Evolutionary conservation across 2,113 vertebrate genomes (phyloP), one percentile per base, ranked within the genome.

Genomic region (Jaculus jaculus): DNA sequence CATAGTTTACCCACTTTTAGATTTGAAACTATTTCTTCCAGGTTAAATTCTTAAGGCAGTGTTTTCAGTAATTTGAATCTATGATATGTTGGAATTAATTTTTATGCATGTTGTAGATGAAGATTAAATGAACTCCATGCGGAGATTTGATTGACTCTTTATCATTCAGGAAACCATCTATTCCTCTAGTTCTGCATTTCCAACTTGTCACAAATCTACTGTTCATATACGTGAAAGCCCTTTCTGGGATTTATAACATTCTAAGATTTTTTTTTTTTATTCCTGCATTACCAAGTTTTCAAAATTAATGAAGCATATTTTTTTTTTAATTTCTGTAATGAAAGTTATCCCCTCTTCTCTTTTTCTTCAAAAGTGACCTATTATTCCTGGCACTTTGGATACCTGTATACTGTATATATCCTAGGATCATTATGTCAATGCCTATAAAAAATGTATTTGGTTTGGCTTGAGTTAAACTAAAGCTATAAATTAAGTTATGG

Each of bases 31-130:
- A 61, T 7, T 54, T 77, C 7, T 74, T n/a, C 4, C 5, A 26
- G 65, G 5, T 87, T 94, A 65, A 80, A 71, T 90, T 58, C 28
- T 60, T 84, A n/a, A 93, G 80, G 10, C 5, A 75, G 68, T 82
- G 74, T 10, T 54, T 54, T 85, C 75, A 20, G 47, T 68, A 86
- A 61, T 54, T 60, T 82, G 7, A n/a, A 68, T 88, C 11, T 73
- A n/a, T 37, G 61, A 23, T 93, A 79, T 74, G 4, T 71, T 71
- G 12, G 7, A 87, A 34, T 68, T 88, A 72, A 73, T 68, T 78
- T 84, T 93, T 28, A 42, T 66, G 7, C 51, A 63, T 72, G 10
- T 3, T 47, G 3, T 26, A 10, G 12, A 51, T 91, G 30, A 90
- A 47, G 13, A 80, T 92, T 51, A 94, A 66, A 18, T 77, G 42